phyloP scores from a whole-genome alignment of 2,888 invertebrate species.

The Clunio marinus region DNA sequence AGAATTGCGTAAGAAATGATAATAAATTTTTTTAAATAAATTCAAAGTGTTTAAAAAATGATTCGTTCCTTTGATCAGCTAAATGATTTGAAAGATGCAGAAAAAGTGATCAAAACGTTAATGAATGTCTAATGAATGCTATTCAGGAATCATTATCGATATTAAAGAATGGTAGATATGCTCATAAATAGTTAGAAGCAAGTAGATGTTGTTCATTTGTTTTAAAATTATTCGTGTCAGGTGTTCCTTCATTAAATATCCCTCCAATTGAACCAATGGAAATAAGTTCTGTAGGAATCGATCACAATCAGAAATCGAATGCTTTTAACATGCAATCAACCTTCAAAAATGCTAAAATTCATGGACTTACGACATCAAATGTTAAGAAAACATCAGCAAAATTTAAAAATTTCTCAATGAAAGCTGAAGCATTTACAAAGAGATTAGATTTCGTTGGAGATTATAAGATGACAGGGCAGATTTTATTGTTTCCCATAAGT shows the following conservation, averaged over 20 bases:
- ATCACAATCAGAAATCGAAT: background rate
- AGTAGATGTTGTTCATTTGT: background rate
- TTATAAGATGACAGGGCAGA: constrained; percentile 64
- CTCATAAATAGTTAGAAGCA: background rate
- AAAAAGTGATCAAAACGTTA: constrained; percentile 55
- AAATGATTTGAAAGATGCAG: constrained; percentile 57
- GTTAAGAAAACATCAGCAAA: background rate
- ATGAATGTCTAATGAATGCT: constrained; percentile 57
- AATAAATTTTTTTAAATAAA: background rate
- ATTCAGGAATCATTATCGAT: constrained; percentile 56
- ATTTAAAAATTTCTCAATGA: constrained; percentile 3
- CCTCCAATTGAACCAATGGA: constrained; percentile 26
- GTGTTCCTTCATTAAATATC: background rate
- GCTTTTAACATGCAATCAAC: background rate
- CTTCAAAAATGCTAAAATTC: constrained; percentile 28
- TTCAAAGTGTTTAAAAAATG: background rate
- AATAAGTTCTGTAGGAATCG: background rate
- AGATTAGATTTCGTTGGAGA: constrained; percentile 62
- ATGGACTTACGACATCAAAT: background rate
- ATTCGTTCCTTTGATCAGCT: constrained; percentile 50
- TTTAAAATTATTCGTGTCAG: too few species aligned
- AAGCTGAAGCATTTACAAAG: constrained; percentile 40
- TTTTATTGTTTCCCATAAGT: constrained; percentile 62
- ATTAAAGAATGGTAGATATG: constrained; percentile 56
- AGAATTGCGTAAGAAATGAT: background rate